These are phyloP conservation scores for Cyaniris semiargus DNA, from an alignment of 2,888 invertebrate species.

Conservation along the genomic window DNA sequence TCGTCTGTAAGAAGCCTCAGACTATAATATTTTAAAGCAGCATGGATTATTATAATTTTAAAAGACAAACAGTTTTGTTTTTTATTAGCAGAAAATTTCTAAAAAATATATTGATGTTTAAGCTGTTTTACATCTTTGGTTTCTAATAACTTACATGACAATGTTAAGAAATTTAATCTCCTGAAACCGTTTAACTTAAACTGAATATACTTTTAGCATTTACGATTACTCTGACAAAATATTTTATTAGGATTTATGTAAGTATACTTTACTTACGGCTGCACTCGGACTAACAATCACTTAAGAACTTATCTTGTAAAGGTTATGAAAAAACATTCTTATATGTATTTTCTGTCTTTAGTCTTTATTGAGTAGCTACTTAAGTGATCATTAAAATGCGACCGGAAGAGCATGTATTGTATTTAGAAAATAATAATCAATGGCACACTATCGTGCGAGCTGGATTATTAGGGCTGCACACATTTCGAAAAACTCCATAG, in stretches of 20 bases:
- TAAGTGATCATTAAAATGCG: no score
- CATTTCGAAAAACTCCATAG: constrained; percentile 99
- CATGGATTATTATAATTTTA: background rate
- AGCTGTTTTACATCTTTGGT: background rate
- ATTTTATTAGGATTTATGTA: background rate
- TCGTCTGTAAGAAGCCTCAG: no score
- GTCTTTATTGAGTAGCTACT: no score
- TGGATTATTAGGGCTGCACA: constrained; percentile 99
- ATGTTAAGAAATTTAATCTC: background rate
- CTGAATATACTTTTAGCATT: background rate
- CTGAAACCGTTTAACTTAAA: background rate
- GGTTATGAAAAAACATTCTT: no score
- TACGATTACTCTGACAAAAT: background rate
- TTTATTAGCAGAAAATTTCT: background rate
- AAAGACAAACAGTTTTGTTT: background rate
- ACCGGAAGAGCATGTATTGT: background rate
- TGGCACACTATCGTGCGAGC: constrained; percentile 88
- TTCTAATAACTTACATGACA: background rate
- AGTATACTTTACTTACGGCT: no score
- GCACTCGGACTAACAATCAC: no score
- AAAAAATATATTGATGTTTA: background rate
- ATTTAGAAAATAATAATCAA: background rate
- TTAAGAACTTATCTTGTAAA: no score
- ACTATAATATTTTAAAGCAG: no score
- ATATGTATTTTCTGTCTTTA: no score